These are phyloP conservation scores for Epizoanthus illoricatus DNA, from an alignment of 92 coral and sea anemone species.

Conservation along the genomic window DNA sequence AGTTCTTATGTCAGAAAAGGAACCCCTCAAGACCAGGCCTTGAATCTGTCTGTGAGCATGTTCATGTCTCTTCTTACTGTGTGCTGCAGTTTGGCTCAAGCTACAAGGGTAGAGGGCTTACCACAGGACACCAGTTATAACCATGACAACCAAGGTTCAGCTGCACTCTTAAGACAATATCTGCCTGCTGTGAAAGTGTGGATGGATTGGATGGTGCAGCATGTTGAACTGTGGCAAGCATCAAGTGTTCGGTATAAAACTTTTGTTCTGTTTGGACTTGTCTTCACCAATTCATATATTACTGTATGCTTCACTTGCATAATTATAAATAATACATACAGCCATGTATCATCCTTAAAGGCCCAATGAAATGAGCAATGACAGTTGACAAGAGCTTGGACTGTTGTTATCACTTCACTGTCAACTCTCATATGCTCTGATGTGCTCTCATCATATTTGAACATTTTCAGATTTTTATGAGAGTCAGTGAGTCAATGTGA, in stretches of 20 bases:
- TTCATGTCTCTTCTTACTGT: slow-evolving; percentile 54
- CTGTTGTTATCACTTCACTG: too few species aligned
- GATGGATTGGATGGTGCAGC: slow-evolving; percentile 86
- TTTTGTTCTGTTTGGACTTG: neutral
- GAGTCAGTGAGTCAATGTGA: too few species aligned
- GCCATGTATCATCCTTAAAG: too few species aligned
- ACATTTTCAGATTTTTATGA: neutral
- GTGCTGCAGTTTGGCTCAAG: slow-evolving; percentile 51
- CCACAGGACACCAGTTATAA: slow-evolving; percentile 39
- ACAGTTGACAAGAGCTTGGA: too few species aligned
- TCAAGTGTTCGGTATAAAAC: slow-evolving; percentile 79
- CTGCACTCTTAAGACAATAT: slow-evolving; percentile 74
- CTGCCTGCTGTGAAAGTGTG: slow-evolving; percentile 90
- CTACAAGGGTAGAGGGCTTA: slow-evolving; percentile 15
- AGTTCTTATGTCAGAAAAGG: slow-evolving; percentile 65
- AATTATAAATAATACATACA: too few species aligned
- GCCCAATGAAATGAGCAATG: too few species aligned
- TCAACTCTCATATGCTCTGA: too few species aligned
- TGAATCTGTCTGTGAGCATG: slow-evolving; percentile 84
- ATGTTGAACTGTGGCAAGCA: slow-evolving; percentile 78
- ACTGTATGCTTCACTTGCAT: too few species aligned
- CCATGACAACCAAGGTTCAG: slow-evolving; percentile 51
- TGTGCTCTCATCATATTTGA: too few species aligned
- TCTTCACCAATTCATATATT: neutral
- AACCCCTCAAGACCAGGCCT: slow-evolving; percentile 95